Conservation (phyloP, 2,113 vertebrate species). For the Paramormyrops kingsleyae region DNA sequence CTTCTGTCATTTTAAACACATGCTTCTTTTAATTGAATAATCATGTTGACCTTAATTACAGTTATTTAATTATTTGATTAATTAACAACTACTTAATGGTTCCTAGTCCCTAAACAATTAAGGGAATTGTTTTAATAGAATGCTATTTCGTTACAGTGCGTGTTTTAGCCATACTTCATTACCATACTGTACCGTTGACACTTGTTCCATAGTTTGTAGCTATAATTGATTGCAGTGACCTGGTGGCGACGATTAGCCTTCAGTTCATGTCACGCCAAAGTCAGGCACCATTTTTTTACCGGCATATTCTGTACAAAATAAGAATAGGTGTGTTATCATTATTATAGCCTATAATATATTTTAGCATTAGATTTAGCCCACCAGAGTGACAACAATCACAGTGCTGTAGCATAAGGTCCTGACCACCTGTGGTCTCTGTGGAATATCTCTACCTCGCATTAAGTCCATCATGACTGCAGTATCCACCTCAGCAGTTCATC, state of each 20-base stretch:
- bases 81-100: not conserved
- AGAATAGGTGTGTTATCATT: not conserved
- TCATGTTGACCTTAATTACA: not conserved
- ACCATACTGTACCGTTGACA: not conserved
- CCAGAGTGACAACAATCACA: not conserved
- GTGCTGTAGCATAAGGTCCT: not conserved
- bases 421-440: not conserved
- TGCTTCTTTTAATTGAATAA: not conserved
- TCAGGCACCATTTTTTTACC: not conserved
- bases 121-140: not conserved
- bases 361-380: not conserved
- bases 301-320: not conserved
- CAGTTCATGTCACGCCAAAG: not conserved
- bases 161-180: not conserved
- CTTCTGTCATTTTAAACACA: not conserved
- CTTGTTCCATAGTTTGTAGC: not conserved
- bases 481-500: not conserved
- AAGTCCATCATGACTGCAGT: not conserved
- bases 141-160: not conserved
- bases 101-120: not conserved
- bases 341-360: too few relatives aligned
- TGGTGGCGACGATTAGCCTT: not conserved
- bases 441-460: not conserved
- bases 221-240: not conserved
- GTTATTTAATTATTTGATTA: conserved; percentile 9